phyloP scores from a whole-genome alignment of 2,113 vertebrate species.

The Sminthopsis crassicaudata region DNA sequence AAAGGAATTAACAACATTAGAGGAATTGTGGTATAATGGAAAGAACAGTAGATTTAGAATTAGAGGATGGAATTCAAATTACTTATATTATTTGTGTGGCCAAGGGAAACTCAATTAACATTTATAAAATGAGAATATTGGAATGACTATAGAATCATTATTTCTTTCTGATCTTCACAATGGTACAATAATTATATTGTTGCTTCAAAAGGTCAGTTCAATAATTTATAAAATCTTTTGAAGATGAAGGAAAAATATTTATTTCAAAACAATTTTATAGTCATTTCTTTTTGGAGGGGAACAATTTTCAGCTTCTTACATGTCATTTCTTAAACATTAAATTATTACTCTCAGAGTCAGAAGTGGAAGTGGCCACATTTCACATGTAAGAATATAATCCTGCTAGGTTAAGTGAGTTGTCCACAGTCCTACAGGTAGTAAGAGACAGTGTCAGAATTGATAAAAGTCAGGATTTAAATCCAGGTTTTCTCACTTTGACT shows the following conservation, averaged over 20 bases:
- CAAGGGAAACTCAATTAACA: background rate
- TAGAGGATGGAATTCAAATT: background rate
- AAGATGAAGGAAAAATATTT: no score
- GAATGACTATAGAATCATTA: background rate
- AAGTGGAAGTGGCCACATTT: background rate
- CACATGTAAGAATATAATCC: background rate
- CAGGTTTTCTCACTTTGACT: background rate
- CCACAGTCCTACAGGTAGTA: background rate
- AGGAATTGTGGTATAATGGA: rapidly evolving
- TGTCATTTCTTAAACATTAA: background rate
- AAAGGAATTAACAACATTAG: background rate
- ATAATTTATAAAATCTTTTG: background rate
- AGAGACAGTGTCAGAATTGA: background rate
- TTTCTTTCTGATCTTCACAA: background rate
- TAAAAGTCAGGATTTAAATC: background rate
- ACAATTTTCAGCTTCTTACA: background rate
- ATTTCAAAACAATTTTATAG: no score
- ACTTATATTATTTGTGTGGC: background rate
- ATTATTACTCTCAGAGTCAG: no score
- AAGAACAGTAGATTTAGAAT: rapidly evolving
- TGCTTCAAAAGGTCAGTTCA: background rate
- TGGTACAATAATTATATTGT: background rate
- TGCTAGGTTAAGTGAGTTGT: background rate
- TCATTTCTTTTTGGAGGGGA: background rate
- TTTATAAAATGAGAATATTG: background rate